Evolutionary conservation across 1,140 invertebrate genomes (phyloP).

Genomic region (Halotydeus destructor): DNA sequence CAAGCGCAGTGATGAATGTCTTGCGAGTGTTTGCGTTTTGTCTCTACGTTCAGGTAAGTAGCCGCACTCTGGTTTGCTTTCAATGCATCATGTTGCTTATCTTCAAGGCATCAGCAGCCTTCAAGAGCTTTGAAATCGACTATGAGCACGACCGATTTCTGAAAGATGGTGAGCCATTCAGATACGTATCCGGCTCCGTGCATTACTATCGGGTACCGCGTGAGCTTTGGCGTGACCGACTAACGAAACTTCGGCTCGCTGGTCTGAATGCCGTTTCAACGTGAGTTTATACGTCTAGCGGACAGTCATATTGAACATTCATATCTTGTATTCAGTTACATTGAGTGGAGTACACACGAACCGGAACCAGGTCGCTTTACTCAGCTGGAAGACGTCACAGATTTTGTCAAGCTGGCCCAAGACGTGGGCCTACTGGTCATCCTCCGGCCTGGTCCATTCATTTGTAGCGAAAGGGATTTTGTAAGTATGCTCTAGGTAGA

Average conservation of each 20-base stretch:
- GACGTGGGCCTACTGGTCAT: conserved; percentile 60
- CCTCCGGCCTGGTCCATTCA: conserved; percentile 71
- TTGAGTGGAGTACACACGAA: conserved; percentile 83
- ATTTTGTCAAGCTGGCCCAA: conserved; percentile 56
- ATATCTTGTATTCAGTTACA: conserved; percentile 37
- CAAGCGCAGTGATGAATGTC: too few relatives aligned
- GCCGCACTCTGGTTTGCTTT: too few relatives aligned
- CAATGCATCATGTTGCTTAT: too few relatives aligned
- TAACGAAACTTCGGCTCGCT: conserved; percentile 27
- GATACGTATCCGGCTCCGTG: conserved; percentile 55
- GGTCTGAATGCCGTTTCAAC: conserved; percentile 31
- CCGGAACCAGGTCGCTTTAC: conserved; percentile 37
- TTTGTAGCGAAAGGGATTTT: conserved; percentile 63
- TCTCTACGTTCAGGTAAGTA: too few relatives aligned
- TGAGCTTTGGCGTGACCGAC: conserved; percentile 28
- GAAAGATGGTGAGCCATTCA: conserved; percentile 57
- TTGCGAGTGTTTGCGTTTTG: too few relatives aligned
- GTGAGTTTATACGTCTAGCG: too few relatives aligned
- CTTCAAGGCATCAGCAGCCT: too few relatives aligned
- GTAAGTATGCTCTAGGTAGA: too few relatives aligned
- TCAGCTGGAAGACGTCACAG: too few relatives aligned
- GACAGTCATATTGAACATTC: too few relatives aligned
- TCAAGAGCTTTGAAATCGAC: neutral
- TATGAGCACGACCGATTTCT: conserved; percentile 44
- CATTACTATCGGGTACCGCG: conserved; percentile 31